phyloP scores from a whole-genome alignment of 2,113 vertebrate genomes.

The Elephantulus edwardii region DNA sequence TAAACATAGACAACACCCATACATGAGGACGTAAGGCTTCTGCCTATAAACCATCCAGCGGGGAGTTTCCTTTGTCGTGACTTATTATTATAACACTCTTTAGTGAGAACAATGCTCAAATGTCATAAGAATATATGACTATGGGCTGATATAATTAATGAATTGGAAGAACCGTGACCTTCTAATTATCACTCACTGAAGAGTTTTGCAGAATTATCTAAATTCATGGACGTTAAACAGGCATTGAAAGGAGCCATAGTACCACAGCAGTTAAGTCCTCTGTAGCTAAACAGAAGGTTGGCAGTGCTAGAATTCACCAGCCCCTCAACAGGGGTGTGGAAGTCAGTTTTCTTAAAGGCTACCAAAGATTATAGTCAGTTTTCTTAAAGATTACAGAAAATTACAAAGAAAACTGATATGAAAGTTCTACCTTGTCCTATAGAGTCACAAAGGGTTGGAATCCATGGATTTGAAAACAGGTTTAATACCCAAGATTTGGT shows the following conservation, averaged over 20 bases:
- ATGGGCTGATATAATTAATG: neutral
- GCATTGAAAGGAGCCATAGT: neutral
- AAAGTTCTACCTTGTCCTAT: neutral
- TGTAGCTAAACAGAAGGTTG: no score
- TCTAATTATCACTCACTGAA: neutral
- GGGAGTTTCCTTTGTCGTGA: neutral
- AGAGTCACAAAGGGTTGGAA: neutral
- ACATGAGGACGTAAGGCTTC: neutral
- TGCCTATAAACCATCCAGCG: neutral
- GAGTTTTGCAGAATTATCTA: neutral
- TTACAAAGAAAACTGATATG: no score
- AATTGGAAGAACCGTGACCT: slow-evolving; percentile 25
- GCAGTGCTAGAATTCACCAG: no score
- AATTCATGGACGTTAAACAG: neutral
- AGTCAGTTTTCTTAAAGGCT: no score
- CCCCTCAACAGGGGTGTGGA: no score
- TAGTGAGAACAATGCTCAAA: slow-evolving; percentile 20
- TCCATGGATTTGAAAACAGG: neutral
- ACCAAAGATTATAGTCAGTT: no score
- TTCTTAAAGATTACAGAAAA: no score
- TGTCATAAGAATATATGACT: neutral
- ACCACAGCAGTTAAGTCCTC: no score
- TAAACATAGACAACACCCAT: neutral
- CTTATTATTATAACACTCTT: neutral
- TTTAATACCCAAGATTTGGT: no score